Percentiles rank a stretch among this genome's conserved stretches.
phyloP scores from a whole-genome alignment of 2,888 invertebrate genomes.

The Rugalucina vietnamica region DNA sequence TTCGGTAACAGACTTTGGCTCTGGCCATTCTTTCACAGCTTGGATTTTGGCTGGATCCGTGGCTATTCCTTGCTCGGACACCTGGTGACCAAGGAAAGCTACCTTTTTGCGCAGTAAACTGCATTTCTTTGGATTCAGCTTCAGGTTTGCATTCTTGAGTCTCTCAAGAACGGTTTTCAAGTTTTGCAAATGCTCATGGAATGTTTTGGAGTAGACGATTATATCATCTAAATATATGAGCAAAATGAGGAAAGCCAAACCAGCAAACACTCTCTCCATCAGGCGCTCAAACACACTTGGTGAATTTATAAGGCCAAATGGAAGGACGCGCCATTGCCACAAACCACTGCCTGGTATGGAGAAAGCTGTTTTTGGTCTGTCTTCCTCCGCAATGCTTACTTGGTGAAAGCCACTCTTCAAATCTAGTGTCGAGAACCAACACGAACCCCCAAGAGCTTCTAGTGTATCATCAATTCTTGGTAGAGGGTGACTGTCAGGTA shows the following conservation, averaged over 20 bases:
- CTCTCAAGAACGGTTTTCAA: neutral
- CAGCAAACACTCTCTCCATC: conserved; percentile 39
- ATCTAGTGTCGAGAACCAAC: conserved; percentile 49
- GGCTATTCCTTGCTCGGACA: conserved; percentile 24
- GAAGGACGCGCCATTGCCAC: conserved; percentile 45
- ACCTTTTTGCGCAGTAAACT: conserved; percentile 14
- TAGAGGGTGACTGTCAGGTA: conserved; percentile 45
- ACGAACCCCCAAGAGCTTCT: conserved; percentile 39
- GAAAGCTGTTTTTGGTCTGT: conserved; percentile 42
- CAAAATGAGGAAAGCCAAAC: conserved; percentile 27
- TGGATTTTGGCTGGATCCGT: conserved; percentile 15
- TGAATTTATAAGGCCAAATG: conserved; percentile 46
- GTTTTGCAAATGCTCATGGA: conserved; percentile 23
- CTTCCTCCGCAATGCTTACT: conserved; percentile 33
- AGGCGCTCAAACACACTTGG: conserved; percentile 43
- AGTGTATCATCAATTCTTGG: conserved; percentile 51
- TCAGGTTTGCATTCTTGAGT: conserved; percentile 9
- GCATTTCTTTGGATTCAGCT: conserved; percentile 15
- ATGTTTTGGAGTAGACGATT: neutral
- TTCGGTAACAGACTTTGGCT: neutral
- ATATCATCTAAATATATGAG: neutral
- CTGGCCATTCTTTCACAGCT: neutral
- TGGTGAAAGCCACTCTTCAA: conserved; percentile 44
- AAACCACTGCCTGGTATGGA: conserved; percentile 31
- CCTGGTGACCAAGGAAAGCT: conserved; percentile 23